Evolutionary conservation across 2,888 invertebrate species (phyloP), one percentile per base, ranked within the genome.

Genomic region (Cantharis rustica): DNA sequence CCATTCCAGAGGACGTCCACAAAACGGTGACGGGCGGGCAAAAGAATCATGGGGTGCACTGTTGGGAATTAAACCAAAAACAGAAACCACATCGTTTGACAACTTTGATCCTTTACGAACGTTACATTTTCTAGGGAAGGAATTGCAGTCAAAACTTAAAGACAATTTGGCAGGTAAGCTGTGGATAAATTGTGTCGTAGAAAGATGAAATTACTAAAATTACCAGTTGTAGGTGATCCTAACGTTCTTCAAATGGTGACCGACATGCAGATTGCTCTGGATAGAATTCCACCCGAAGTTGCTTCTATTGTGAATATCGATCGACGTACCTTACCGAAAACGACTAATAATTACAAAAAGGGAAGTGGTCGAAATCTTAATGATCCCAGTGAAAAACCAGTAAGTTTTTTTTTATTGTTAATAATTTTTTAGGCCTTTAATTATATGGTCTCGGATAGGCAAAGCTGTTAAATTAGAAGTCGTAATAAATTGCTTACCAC

Each of bases 81-180:
- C 81, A 64, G 83, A 84, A 27, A 84, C 83, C 20, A 85, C 86
- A 11, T 80, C 83, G 16, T 88, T 87, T 79, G 84, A 83, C 71
- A 84, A 82, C 78, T 88, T 87, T 80, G 88, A 88, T 81, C 88
- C 88, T 0, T 81, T 88, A 71, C 80, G 88, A 10, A 88, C 88
- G 2, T 75, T 88, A 71, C 88, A 88, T 81, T 88, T 88, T 81
- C 81, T 88, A 31, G 85, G 86, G 2, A 87, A 85, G 75, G 88
- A 88, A 79, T 79, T 88, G 71, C 85, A 87, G 69, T 82, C 81
- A 16, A 86, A 87, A 77, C 73, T 88, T 16, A 81, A 84, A 71
- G 77, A 80, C 17, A 69, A 80, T 75, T 64, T 85, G 16, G 84
- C 86, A 78, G 82, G 87, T 87, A 83, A 82, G 81, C 75, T 61